Evolutionary conservation across 2,888 invertebrate genomes (phyloP).

Genomic region (Andricus curvator): DNA sequence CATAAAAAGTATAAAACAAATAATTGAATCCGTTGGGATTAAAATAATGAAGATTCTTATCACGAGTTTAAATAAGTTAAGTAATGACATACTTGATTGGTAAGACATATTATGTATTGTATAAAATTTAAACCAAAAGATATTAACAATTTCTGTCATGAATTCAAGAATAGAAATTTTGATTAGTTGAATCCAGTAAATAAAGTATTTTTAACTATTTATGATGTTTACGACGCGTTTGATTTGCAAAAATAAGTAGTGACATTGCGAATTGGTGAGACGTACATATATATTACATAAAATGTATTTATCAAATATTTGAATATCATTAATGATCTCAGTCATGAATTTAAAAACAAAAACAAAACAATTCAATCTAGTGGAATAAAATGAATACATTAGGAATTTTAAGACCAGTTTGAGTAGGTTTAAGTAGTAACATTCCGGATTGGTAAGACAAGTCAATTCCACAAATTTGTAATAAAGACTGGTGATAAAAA

Average conservation of each 20-base stretch:
- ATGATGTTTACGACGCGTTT: no score
- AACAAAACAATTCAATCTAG: not conserved
- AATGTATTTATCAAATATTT: not conserved
- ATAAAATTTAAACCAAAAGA: no score
- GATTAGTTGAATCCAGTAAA: no score
- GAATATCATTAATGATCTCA: not conserved
- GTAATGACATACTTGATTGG: not conserved
- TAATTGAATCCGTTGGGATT: no score
- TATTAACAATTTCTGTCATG: no score
- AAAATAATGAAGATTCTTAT: no score
- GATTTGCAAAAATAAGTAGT: not conserved
- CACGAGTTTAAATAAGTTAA: not conserved
- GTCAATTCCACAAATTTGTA: not conserved
- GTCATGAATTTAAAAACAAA: not conserved
- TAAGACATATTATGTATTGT: not conserved
- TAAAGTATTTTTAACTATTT: no score
- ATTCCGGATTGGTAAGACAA: not conserved
- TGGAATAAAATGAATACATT: not conserved
- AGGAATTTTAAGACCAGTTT: not conserved
- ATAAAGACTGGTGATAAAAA: not conserved
- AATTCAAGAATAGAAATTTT: no score
- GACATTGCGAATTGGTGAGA: not conserved
- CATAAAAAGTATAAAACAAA: no score
- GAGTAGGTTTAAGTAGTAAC: constrained; percentile 3
- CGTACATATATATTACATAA: not conserved